Evolutionary conservation across 2,113 vertebrate genomes (phyloP).

Genomic region (Saguinus imperator): DNA sequence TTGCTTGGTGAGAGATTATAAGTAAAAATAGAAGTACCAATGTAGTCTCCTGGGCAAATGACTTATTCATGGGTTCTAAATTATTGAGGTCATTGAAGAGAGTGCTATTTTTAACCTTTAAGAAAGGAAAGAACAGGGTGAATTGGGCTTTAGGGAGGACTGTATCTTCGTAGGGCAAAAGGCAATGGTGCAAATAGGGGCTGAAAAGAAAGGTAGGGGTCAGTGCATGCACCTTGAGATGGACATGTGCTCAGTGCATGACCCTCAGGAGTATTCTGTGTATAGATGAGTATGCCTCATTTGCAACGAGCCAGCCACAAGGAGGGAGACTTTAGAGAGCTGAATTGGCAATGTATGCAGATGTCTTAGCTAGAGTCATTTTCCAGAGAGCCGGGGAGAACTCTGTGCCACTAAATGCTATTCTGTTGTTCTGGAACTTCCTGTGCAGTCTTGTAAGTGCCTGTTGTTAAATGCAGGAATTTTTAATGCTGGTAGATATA

Average conservation of each 20-base stretch:
- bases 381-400: not conserved
- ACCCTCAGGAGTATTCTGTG: not conserved
- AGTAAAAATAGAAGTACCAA: slow-evolving; percentile 77
- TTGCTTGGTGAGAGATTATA: slow-evolving; percentile 66
- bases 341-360: not conserved
- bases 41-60: slow-evolving; percentile 69
- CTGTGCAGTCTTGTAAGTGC: not conserved
- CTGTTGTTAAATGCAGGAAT: not conserved
- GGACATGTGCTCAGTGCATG: not conserved
- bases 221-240: not conserved
- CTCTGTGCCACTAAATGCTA: not conserved
- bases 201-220: not conserved
- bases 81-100: slow-evolving; percentile 78
- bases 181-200: not conserved
- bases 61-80: slow-evolving; percentile 79
- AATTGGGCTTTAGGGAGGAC: slow-evolving; percentile 19
- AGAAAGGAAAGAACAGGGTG: slow-evolving; percentile 57
- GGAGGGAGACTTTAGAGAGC: not conserved
- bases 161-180: slow-evolving; percentile 36
- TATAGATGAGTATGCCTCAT: not conserved
- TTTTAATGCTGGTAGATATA: not conserved
- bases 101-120: slow-evolving; percentile 74
- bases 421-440: not conserved
- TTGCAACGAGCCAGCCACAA: not conserved
- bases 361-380: not conserved